Percentiles rank a stretch among this genome's conserved stretches.
phyloP scores from a whole-genome alignment of 2,797 vertebrate genomes.

The Ctenopoma kingsleyae region DNA sequence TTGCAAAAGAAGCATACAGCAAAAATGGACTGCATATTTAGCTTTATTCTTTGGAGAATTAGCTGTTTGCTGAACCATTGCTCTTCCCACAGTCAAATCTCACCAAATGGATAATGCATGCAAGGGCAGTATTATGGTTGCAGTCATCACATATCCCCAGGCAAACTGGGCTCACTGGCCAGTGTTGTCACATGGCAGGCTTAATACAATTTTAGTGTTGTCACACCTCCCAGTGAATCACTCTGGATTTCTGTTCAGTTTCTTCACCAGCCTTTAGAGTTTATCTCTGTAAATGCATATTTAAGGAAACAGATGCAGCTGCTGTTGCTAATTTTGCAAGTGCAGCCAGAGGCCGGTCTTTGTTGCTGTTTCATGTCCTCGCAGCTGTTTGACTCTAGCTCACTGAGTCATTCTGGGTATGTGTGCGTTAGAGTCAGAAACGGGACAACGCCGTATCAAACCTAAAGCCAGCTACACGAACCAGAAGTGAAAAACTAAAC shows the following conservation, averaged over 20 bases:
- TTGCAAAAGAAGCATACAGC: slow-evolving; percentile 35
- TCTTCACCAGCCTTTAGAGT: slow-evolving; percentile 55
- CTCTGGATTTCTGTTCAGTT: slow-evolving; percentile 34
- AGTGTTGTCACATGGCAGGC: slow-evolving; percentile 47
- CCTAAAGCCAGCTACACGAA: not conserved
- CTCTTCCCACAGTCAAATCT: slow-evolving; percentile 31
- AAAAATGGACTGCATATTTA: slow-evolving; percentile 42
- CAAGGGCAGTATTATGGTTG: slow-evolving; percentile 34
- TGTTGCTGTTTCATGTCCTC: slow-evolving; percentile 31
- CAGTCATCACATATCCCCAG: slow-evolving; percentile 56
- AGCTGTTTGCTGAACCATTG: slow-evolving; percentile 48
- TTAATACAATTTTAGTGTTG: slow-evolving; percentile 51
- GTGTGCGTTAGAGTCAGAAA: slow-evolving; percentile 9
- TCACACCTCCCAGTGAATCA: slow-evolving; percentile 39
- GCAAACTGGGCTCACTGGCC: slow-evolving; percentile 36
- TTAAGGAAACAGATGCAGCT: slow-evolving; percentile 27
- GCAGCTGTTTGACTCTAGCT: slow-evolving; percentile 17
- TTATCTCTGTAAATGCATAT: slow-evolving; percentile 49
- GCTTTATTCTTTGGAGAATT: slow-evolving; percentile 56
- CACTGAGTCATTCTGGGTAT: not conserved
- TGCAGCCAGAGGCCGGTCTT: slow-evolving; percentile 47
- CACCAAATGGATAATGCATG: slow-evolving; percentile 43
- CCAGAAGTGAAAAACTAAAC: slow-evolving; percentile 7
- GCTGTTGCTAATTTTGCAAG: slow-evolving; percentile 37
- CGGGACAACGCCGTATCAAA: not conserved